Evolutionary conservation across 2,797 vertebrate species (phyloP).

Genomic region (Gymnopithys bicolor): DNA sequence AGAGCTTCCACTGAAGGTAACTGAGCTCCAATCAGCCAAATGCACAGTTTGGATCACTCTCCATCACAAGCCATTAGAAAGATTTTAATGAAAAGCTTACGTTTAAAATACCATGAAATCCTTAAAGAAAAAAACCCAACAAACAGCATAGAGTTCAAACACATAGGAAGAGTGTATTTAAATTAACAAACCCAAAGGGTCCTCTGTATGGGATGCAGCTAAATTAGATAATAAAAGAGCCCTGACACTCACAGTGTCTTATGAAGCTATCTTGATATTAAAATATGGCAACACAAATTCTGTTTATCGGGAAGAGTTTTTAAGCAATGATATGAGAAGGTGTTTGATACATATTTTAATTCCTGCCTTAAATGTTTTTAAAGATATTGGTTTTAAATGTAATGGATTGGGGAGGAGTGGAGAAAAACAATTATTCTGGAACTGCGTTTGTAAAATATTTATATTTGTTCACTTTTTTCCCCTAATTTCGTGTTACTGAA

Average conservation of each 20-base stretch:
- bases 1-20: neutral
- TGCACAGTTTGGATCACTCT: neutral
- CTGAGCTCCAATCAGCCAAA: neutral
- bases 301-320: neutral
- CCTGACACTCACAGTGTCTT: neutral
- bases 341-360: neutral
- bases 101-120: neutral
- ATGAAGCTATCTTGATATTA: constrained; percentile 18
- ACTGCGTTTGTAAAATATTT: neutral
- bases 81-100: neutral
- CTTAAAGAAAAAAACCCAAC: accelerated
- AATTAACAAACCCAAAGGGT: neutral
- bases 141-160: neutral
- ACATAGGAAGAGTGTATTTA: neutral
- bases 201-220: neutral
- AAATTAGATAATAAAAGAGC: neutral
- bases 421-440: neutral
- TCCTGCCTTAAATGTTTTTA: neutral
- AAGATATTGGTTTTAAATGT: accelerated
- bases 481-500: neutral
- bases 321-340: neutral
- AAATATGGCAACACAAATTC: neutral
- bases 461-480: neutral
- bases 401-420: neutral
- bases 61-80: neutral